Base-by-base conservation (phyloP, 2,113 vertebrate species). In the Chionomys nivalis region DNA sequence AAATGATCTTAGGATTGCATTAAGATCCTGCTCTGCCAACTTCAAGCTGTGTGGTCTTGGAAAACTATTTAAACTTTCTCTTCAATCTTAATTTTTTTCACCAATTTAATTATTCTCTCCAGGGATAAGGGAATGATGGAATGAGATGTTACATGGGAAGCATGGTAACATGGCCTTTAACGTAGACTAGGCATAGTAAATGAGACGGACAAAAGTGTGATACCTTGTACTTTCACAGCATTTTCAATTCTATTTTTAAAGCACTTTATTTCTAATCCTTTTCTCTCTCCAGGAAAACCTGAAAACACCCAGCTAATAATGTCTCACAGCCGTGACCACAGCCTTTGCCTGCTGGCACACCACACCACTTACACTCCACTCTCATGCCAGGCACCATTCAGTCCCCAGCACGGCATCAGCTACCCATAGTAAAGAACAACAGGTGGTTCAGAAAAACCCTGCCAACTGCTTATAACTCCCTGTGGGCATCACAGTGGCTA, bases 281-380 rank as follows among this genome's bases (percentile, higher is more conserved):
- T 58, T 87, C 70, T 78, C 94, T 96, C 17, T 95, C 95, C 97
- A 96, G 89, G 81, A 96, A 97, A 97, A 42, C 36, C 89, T 96
- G 33, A 95, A 95, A 96, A 86, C 31, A 93, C 97, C 65, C 77
- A 94, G 90, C 81, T 96, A 89, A 96, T 91, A 93, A 94, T 93
- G 61, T 91, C 55, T 97, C 91, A 94, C 28, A 94, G 68, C 47
- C 5, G 0, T 96, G 93, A 94, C 90, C 91, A 83, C 82, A 89
- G 92, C 39, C 81, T 96, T 83, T 79, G 82, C 87, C 91, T 95
- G 68, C 82, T 96, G 96, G 87, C 95, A 95, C 36, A 82, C 55
- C 82, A 89, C 39, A 94, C n/a, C 66, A 76, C 75, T 94, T 97
- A 63, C 39, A 81, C 91, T 87, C 26, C 3, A 17, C 49, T 93